These are phyloP conservation scores for Noctua janthina DNA, from an alignment of 2,888 invertebrate species.

Conservation along the genomic window DNA sequence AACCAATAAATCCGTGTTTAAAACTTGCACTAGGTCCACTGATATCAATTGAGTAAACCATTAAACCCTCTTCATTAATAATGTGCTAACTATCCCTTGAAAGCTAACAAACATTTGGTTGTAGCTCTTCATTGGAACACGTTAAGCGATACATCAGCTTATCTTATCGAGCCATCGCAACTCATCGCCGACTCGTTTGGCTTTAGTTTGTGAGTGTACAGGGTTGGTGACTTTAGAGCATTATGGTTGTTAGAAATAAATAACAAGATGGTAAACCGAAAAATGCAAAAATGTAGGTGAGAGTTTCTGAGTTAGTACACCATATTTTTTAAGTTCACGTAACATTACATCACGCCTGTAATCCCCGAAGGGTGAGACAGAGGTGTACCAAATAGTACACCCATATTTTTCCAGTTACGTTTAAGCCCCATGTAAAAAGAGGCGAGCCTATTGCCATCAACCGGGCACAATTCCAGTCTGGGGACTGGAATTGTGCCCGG, in stretches of 20 bases:
- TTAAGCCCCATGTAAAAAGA: too few species aligned
- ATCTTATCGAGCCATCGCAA: constrained; percentile 74
- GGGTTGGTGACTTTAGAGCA: neutral
- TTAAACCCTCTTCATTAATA: constrained; percentile 28
- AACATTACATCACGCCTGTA: too few species aligned
- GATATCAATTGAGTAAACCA: neutral
- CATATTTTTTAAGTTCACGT: too few species aligned
- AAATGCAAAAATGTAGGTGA: neutral
- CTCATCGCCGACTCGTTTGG: constrained; percentile 67
- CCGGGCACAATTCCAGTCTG: too few species aligned
- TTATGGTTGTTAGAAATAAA: neutral
- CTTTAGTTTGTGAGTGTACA: constrained; percentile 66
- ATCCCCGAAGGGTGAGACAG: neutral
- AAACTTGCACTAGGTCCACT: neutral
- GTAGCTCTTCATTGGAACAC: constrained; percentile 53
- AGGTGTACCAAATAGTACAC: too few species aligned
- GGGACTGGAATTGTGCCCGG: too few species aligned
- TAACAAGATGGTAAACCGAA: neutral
- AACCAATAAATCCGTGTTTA: neutral
- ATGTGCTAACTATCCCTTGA: constrained; percentile 17
- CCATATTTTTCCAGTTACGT: too few species aligned
- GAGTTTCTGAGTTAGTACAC: neutral
- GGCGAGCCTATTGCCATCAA: too few species aligned
- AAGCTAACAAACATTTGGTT: constrained; percentile 37
- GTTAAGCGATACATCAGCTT: constrained; percentile 65